Percentiles rank a stretch among this genome's conserved stretches.
phyloP scores from a whole-genome alignment of 2,113 vertebrate species.

The Anhinga rufa region DNA sequence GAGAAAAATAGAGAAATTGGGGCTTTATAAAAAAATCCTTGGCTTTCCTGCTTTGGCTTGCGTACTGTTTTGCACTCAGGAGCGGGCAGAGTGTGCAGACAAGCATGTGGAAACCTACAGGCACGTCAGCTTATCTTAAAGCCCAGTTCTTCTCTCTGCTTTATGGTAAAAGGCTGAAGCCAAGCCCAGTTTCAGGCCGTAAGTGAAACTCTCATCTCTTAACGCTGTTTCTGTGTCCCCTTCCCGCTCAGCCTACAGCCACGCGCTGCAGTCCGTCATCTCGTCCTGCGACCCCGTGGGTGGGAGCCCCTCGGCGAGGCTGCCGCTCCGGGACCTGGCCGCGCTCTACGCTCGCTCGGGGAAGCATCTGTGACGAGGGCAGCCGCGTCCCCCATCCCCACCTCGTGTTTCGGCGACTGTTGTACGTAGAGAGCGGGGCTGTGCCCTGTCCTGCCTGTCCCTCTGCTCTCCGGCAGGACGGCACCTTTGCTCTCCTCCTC shows the following conservation, averaged over 20 bases:
- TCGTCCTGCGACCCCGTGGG: constrained; percentile 67
- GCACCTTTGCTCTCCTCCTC: not conserved
- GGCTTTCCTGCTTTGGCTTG: not conserved
- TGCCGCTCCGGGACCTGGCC: constrained; percentile 50
- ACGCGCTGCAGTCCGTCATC: constrained; percentile 79
- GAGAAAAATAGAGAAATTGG: not conserved
- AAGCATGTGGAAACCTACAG: not conserved
- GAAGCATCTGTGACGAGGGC: not conserved
- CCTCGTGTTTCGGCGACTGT: fast-evolving
- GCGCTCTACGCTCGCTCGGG: not conserved
- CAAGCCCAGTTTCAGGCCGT: fast-evolving
- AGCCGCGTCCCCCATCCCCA: fast-evolving
- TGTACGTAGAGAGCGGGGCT: not conserved
- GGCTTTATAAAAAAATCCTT: not conserved
- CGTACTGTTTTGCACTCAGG: fast-evolving
- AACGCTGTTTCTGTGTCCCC: not conserved
- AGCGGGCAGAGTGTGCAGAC: fast-evolving
- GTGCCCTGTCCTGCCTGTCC: not conserved
- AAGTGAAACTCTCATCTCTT: not conserved
- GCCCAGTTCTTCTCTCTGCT: not conserved
- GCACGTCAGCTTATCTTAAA: fast-evolving
- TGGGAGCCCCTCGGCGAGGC: not conserved
- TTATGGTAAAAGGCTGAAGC: not conserved
- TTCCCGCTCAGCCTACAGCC: constrained; percentile 76
- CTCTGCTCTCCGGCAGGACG: not conserved